Conservation (phyloP, 2,113 vertebrate genomes). For the Syngnathus floridae region DNA sequence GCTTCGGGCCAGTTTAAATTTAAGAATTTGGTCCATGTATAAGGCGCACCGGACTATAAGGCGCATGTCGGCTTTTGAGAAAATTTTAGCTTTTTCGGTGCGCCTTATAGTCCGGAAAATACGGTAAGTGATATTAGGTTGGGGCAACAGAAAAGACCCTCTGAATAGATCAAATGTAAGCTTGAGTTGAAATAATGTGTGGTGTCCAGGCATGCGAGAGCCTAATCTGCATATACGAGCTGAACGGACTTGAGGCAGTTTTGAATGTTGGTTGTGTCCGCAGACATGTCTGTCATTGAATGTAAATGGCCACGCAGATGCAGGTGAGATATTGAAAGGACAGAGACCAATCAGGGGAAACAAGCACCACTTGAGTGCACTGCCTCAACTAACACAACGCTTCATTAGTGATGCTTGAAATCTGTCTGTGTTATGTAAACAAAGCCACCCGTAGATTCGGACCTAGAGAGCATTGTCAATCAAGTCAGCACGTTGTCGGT, state of each 20-base stretch:
- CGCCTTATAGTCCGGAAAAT: too few species aligned
- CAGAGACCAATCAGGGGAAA: constrained; percentile 1
- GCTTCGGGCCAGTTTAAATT: too few species aligned
- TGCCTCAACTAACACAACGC: neutral
- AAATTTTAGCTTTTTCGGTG: neutral
- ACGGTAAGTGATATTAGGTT: too few species aligned
- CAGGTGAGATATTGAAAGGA: neutral
- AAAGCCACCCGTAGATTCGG: neutral
- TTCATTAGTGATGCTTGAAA: constrained; percentile 7
- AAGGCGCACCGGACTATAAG: too few species aligned
- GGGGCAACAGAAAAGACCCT: neutral
- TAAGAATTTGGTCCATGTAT: too few species aligned
- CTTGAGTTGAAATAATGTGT: neutral
- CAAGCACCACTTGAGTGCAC: neutral
- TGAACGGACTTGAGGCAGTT: neutral
- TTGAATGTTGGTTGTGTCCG: neutral
- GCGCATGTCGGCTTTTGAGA: too few species aligned
- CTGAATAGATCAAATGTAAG: neutral
- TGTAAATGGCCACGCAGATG: neutral
- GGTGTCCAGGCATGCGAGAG: neutral
- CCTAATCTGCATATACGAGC: neutral
- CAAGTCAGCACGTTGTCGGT: neutral
- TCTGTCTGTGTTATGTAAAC: neutral
- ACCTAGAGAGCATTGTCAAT: neutral
- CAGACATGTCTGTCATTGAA: neutral